phyloP scores from a whole-genome alignment of 2,113 vertebrate species.

The Parotia lawesii region DNA sequence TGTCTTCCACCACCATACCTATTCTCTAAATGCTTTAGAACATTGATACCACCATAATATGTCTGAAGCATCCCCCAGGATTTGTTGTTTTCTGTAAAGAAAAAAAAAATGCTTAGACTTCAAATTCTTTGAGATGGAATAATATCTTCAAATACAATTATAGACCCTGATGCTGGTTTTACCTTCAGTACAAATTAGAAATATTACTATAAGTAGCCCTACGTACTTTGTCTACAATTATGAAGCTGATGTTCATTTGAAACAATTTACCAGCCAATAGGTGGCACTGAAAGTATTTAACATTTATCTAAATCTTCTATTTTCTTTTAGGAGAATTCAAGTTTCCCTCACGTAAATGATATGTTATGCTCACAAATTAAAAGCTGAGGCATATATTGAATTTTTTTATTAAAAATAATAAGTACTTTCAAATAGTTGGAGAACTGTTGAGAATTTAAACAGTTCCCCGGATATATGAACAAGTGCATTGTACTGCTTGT shows the following conservation, averaged over 20 bases:
- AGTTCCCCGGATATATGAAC: not conserved
- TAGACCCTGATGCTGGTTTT: not conserved
- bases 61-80: not conserved
- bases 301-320: not conserved
- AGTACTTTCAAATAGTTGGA: not conserved
- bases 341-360: constrained; percentile 8
- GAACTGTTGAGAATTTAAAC: not conserved
- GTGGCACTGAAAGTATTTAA: constrained; percentile 62
- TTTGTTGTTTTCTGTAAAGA: not conserved
- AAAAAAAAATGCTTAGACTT: not conserved
- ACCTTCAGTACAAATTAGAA: not conserved
- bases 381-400: not conserved
- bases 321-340: not conserved
- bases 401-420: constrained; percentile 18
- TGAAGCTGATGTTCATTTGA: not conserved
- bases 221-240: not conserved
- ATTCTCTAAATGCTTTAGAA: not conserved
- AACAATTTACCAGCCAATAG: constrained; percentile 51
- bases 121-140: not conserved
- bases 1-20: not conserved
- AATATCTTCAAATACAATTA: not conserved
- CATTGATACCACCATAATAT: not conserved
- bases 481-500: not conserved
- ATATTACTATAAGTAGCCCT: not conserved
- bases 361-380: constrained; percentile 7